A percentile compares a stretch with the other conserved stretches of the same genome.
Conservation (phyloP, 2,797 vertebrate genomes). For the Macroramphosus scolopax region DNA sequence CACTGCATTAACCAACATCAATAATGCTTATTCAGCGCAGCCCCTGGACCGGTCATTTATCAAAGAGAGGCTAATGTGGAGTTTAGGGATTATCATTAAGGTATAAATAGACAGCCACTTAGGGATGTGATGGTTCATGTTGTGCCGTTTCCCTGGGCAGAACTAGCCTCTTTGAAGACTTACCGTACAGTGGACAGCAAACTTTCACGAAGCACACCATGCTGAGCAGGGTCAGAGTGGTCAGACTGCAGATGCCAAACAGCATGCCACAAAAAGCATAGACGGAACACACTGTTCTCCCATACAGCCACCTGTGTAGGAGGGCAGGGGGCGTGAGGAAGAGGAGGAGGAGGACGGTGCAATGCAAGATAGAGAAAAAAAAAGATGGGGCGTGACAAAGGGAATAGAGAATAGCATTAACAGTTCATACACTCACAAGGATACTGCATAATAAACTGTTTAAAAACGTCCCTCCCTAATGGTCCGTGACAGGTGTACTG, state of each 20-base stretch:
- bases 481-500: not conserved
- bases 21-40: constrained; percentile 38
- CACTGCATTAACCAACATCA: constrained; percentile 49
- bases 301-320: constrained; percentile 73
- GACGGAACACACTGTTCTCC: constrained; percentile 66
- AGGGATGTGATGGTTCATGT: constrained; percentile 28
- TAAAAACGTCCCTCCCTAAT: no score
- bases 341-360: constrained; percentile 1
- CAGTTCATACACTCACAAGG: constrained; percentile 2
- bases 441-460: no score
- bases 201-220: constrained; percentile 84
- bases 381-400: constrained; percentile 26
- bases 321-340: constrained; percentile 31
- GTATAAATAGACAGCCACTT: constrained; percentile 50
- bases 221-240: constrained; percentile 80
- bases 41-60: constrained; percentile 35
- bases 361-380: constrained; percentile 9
- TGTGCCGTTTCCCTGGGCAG: constrained; percentile 19
- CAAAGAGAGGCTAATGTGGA: constrained; percentile 54
- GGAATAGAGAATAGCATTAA: constrained; percentile 9
- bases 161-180: constrained; percentile 50
- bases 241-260: constrained; percentile 83
- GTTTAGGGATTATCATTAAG: constrained; percentile 39
- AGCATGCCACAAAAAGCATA: constrained; percentile 83
- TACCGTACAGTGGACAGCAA: constrained; percentile 81